Conservation (phyloP, 2,888 invertebrate genomes). For the Campoletis raptor region DNA sequence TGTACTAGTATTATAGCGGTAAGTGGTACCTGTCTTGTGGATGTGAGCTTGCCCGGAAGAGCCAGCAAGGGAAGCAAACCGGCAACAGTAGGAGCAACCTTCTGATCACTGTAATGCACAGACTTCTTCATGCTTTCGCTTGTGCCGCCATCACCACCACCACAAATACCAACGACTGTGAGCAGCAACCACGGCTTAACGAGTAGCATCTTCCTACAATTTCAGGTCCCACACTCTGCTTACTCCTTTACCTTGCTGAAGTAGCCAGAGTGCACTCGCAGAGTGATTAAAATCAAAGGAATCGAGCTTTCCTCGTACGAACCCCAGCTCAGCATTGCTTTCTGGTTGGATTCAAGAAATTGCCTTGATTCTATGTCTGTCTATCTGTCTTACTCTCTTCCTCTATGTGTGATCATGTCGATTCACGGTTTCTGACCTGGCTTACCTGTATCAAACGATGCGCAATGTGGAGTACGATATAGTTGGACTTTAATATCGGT, state of each 20-base stretch:
- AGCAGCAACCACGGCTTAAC: conserved; percentile 69
- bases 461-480: conserved; percentile 22
- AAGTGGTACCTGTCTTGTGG: conserved; percentile 79
- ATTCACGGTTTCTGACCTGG: conserved; percentile 20
- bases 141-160: conserved; percentile 37
- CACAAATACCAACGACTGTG: conserved; percentile 1
- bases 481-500: conserved; percentile 35
- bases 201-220: conserved; percentile 79
- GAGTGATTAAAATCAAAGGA: conserved; percentile 68
- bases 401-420: conserved; percentile 21
- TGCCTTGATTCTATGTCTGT: conserved; percentile 28
- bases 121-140: conserved; percentile 62
- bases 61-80: conserved; percentile 54
- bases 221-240: conserved; percentile 73
- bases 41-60: conserved; percentile 72
- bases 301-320: conserved; percentile 33
- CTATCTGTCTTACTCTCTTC: background rate
- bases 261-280: conserved; percentile 30
- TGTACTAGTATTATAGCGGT: conserved; percentile 79
- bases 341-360: conserved; percentile 60
- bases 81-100: conserved; percentile 32
- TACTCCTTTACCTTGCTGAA: conserved; percentile 47
- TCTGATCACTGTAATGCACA: conserved; percentile 78
- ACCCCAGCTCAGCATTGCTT: conserved; percentile 19
- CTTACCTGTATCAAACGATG: conserved; percentile 35